Conservation (phyloP, 1,140 invertebrate species). For the Drosophila ohnishii region DNA sequence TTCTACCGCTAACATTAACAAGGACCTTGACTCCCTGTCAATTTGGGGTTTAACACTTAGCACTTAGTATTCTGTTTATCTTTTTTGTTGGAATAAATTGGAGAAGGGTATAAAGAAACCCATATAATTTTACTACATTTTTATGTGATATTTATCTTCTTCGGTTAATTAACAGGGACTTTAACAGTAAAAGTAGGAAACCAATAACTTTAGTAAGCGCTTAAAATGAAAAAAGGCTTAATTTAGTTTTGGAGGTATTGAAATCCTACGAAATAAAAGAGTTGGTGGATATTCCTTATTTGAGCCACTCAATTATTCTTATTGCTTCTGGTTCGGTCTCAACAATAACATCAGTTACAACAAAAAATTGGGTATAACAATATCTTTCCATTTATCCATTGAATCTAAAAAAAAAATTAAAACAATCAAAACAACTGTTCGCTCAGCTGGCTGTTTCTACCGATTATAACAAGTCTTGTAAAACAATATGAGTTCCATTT, state of each 20-base stretch:
- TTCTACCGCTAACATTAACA: neutral
- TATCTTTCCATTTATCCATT: neutral
- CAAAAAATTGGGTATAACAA: neutral
- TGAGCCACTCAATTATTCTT: neutral
- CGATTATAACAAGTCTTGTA: neutral
- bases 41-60: no score
- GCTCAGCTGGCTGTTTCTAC: neutral
- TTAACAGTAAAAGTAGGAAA: no score
- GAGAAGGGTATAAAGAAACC: no score
- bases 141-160: no score
- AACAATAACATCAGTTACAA: neutral
- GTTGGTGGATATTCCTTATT: no score
- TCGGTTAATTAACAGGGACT: no score
- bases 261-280: neutral
- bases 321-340: neutral
- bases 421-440: conserved; percentile 14
- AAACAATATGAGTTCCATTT: neutral
- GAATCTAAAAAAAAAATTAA: neutral
- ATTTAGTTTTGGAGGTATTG: neutral
- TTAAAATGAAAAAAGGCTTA: neutral
- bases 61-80: no score
- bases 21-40: neutral
- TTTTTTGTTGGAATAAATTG: no score
- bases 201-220: neutral
- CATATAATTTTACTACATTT: no score